Conservation (phyloP, 2,113 vertebrate species). For the Xiphophorus maculatus region DNA sequence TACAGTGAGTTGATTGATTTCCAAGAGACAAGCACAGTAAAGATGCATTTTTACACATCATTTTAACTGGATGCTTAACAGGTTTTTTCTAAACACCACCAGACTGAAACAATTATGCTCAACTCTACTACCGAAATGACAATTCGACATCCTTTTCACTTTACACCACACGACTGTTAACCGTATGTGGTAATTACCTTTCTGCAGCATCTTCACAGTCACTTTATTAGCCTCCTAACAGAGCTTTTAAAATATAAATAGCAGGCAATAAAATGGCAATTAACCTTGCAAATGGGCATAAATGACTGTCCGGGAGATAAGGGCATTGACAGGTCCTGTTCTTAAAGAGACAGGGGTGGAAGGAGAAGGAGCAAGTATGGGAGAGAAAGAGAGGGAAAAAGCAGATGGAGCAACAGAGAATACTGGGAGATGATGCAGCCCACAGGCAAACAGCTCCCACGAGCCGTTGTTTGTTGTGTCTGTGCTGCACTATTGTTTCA, state of each 20-base stretch:
- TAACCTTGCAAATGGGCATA: slow-evolving; percentile 81
- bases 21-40: neutral
- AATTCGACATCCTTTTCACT: slow-evolving; percentile 63
- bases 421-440: slow-evolving; percentile 63
- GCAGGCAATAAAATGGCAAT: slow-evolving; percentile 80
- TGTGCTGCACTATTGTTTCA: slow-evolving; percentile 81
- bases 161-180: slow-evolving; percentile 67
- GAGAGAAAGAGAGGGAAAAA: slow-evolving; percentile 25
- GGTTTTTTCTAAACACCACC: slow-evolving; percentile 48
- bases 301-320: slow-evolving; percentile 72
- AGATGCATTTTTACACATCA: slow-evolving; percentile 50
- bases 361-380: slow-evolving; percentile 28
- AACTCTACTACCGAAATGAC: slow-evolving; percentile 67
- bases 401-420: slow-evolving; percentile 41
- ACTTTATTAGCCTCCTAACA: slow-evolving; percentile 80
- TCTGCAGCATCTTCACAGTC: slow-evolving; percentile 69
- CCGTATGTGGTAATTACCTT: slow-evolving; percentile 79
- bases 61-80: slow-evolving; percentile 67
- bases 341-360: slow-evolving; percentile 18
- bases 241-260: slow-evolving; percentile 77
- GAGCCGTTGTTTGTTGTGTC: slow-evolving; percentile 82
- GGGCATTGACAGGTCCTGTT: slow-evolving; percentile 67
- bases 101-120: slow-evolving; percentile 70
- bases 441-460: slow-evolving; percentile 71
- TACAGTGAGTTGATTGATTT: neutral